Evolutionary conservation across 2,888 invertebrate genomes (phyloP), one percentile per base, ranked within the genome.

Genomic region (Hylaea fasciaria): DNA sequence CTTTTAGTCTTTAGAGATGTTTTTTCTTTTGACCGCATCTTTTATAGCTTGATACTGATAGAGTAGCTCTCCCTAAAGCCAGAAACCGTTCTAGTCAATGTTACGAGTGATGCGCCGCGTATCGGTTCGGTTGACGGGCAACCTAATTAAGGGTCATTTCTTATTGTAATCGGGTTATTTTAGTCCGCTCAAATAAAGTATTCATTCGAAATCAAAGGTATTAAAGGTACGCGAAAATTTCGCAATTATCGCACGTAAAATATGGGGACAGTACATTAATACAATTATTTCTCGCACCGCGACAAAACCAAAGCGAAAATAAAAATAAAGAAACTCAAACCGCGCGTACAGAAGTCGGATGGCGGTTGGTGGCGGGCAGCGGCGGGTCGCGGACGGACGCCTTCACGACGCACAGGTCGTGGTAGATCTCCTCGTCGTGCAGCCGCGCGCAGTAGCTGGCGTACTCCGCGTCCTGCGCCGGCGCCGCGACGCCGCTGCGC

Each of bases 351-450:
- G 93, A 84, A 85, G 89, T 85, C 81, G 85, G 85, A 85, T 89
- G 84, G 81, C 87, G 86, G 79, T 85, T 82, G 75, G 83, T 81
- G 66, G 78, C 73, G 82, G 86, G 87, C 82, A 91, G 87, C 86
- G 92, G 91, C 86, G 89, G 91, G 78, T 90, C 91, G 82, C 90
- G 86, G 76, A 87, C 87, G 73, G 89, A 86, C 77, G 88, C 89
- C 89, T 94, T 94, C 82, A 96, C 94, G 76, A 95, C 95, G 94
- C 97, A 97, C 83, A 98, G 94, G 94, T 98, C 98, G 93, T 98
- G 97, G 94, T 98, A 98, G 89, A 98, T 97, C 93, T 97, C 97
- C 89, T 98, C 98, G 86, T 96, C 96, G 92, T 95, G 95, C 82
- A 95, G 93, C 87, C 95, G 94, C 87, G 95, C 94, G 93, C 94